Base-by-base conservation (phyloP, 2,797 vertebrate genomes). In the Acanthurus tractus region DNA sequence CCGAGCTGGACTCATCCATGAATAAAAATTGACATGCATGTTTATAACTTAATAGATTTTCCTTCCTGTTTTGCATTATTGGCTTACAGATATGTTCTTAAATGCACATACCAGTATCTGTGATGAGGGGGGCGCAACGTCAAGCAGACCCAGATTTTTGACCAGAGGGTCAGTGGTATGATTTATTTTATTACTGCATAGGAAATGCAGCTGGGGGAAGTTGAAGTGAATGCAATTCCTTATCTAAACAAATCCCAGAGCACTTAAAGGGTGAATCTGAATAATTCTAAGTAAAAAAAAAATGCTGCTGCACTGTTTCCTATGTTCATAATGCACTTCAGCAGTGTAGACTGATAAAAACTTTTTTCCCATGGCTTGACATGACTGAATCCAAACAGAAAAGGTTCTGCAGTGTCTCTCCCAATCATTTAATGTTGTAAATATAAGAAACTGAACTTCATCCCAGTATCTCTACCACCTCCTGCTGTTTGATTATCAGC, bases 131-230 rank as follows among this genome's bases (percentile, higher is more conserved):
- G 49, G 46, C 8, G 53, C 36, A 63, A 63, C 18, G 57, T 8
- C 44, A 85, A 82, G 72, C 74, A 82, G 62, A 75, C 7, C 45
- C 64, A 63, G 55, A 67, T 22, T 45, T 82, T 84, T 84, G 50
- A 68, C 76, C 36, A 61, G 73, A 67, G 42, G 57, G 55, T 68
- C 55, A 52, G 36, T 45, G 44, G 20, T 40, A 63, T 76, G 42
- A 84, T 57, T 78, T 45, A 69, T 84, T 64, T 48, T 78, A 75
- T 86, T 74, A 77, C 7, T 52, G 53, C 18, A 46, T n/a, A 46
- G 78, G 62, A 77, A 84, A 63, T 63, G 52, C 57, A 55, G 44
- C 45, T 36, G 53, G 57, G 57, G 75, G n/a, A 63, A 78, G 70
- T 14, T 58, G 8, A 77, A 57, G 38, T 78, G 20, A 82, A 70